Conservation (phyloP, 2,797 vertebrate species). For the Scyliorhinus canicula region DNA sequence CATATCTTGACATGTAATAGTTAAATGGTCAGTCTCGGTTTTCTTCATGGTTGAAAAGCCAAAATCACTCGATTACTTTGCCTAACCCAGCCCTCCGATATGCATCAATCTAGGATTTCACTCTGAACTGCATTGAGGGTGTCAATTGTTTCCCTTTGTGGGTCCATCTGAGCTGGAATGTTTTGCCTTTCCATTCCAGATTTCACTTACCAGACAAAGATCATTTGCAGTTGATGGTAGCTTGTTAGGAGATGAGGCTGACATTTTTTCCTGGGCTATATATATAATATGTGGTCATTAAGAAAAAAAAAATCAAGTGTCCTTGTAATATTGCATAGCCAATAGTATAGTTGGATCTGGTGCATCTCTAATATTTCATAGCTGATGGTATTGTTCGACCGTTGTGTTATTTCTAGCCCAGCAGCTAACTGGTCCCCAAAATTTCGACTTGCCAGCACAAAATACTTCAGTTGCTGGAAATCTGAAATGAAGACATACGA, state of each 20-base stretch:
- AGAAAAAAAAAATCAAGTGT: too few relatives aligned
- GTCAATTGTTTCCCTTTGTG: not conserved
- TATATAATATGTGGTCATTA: too few relatives aligned
- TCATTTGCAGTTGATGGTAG: not conserved
- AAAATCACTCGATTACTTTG: not conserved
- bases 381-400: not conserved
- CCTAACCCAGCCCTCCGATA: not conserved
- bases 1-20: too few relatives aligned
- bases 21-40: not conserved
- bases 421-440: not conserved
- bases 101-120: not conserved
- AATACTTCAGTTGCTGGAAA: not conserved
- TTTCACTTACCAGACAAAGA: not conserved
- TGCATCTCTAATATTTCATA: not conserved
- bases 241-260: too few relatives aligned
- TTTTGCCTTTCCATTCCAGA: not conserved
- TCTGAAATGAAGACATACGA: too few relatives aligned
- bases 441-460: not conserved
- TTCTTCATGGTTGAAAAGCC: too few relatives aligned
- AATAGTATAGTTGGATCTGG: not conserved
- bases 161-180: slow-evolving; percentile 1
- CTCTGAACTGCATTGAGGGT: not conserved
- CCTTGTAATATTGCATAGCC: not conserved
- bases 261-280: not conserved
- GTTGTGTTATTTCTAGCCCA: not conserved